phyloP scores from a whole-genome alignment of 2,888 invertebrate genomes.

The Psococerastis gibbosa region DNA sequence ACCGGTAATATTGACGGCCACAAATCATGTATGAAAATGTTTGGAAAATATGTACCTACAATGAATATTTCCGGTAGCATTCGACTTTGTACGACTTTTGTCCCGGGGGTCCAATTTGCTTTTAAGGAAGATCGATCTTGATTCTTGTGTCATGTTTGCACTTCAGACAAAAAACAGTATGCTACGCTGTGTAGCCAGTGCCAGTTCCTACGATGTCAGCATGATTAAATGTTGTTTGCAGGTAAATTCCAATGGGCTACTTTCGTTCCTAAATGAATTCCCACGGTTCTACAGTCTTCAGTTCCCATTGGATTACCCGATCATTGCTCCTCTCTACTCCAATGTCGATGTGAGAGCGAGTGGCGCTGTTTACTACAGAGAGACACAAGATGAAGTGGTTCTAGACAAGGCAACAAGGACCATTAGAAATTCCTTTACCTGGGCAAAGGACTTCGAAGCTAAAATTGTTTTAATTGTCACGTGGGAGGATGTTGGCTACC shows the following conservation, averaged over 20 bases:
- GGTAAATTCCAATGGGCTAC: conserved; percentile 80
- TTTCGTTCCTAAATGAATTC: conserved; percentile 79
- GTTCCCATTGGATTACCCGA: conserved; percentile 73
- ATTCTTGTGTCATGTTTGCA: no score
- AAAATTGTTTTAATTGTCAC: conserved; percentile 67
- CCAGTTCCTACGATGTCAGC: no score
- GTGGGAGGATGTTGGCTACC: conserved; percentile 77
- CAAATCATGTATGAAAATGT: no score
- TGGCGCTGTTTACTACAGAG: conserved; percentile 53
- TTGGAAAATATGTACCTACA: no score
- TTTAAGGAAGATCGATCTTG: no score
- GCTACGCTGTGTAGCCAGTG: no score
- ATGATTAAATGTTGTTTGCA: no score
- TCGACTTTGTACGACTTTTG: no score
- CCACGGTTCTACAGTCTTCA: conserved; percentile 70
- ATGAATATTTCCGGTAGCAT: no score
- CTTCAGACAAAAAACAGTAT: conserved; percentile 6
- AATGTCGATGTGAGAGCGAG: conserved; percentile 66
- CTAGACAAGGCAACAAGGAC: conserved; percentile 39
- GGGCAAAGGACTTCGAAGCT: conserved; percentile 52
- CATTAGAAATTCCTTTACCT: conserved; percentile 52
- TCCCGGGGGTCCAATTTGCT: no score
- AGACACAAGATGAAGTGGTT: conserved; percentile 23
- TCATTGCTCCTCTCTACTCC: conserved; percentile 78
- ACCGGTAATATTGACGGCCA: no score